Evolutionary conservation across 2,888 invertebrate genomes (phyloP).

Genomic region (Embidobia sp.): DNA sequence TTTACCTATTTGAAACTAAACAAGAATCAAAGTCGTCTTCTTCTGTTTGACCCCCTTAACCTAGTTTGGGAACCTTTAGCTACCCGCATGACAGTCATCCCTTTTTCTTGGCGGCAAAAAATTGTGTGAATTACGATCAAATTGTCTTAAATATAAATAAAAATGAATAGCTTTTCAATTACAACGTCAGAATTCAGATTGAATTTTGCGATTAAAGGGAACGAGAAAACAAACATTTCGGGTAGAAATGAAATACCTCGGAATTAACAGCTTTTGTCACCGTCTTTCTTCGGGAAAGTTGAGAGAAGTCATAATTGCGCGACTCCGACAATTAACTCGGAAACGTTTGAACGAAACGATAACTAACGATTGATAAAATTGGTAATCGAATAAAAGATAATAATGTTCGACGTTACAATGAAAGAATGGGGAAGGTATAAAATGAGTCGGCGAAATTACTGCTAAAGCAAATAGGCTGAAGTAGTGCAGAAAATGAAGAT

Average conservation of each 20-base stretch:
- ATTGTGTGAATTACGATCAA: slow-evolving; percentile 8
- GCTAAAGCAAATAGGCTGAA: slow-evolving; percentile 38
- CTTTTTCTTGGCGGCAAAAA: slow-evolving; percentile 6
- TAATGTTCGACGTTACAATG: background rate
- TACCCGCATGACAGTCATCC: background rate
- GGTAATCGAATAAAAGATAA: background rate
- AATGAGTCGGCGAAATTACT: slow-evolving; percentile 40
- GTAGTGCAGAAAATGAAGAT: slow-evolving; percentile 51
- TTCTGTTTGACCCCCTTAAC: slow-evolving; percentile 4
- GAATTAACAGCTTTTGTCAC: no score
- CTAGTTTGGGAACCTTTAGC: background rate
- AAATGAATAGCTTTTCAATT: no score
- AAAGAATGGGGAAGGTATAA: slow-evolving; percentile 18
- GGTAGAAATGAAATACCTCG: no score
- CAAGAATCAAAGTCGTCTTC: background rate
- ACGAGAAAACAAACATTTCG: no score
- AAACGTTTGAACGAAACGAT: no score
- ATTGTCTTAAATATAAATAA: no score
- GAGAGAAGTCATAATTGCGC: no score
- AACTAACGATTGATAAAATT: background rate
- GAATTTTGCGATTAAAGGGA: no score
- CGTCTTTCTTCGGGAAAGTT: no score
- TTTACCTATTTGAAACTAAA: background rate
- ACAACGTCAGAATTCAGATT: no score
- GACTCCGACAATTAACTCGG: no score